These are phyloP conservation scores for Indri indri DNA, from an alignment of 2,113 vertebrate genomes.

Conservation along the genomic window DNA sequence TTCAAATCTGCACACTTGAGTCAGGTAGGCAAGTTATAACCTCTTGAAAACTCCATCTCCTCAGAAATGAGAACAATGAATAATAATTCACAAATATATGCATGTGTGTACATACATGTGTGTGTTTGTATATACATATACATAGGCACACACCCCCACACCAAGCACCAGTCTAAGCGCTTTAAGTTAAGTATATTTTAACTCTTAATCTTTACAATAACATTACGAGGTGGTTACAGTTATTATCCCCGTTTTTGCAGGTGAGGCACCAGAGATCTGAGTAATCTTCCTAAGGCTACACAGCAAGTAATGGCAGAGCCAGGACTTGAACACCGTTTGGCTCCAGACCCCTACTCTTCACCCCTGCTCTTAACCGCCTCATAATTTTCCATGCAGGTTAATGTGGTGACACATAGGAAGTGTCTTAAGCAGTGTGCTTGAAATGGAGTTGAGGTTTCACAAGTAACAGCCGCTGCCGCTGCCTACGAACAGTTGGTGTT, in stretches of 20 bases:
- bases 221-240: background rate
- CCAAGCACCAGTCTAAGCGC: background rate
- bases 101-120: background rate
- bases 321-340: background rate
- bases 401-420: background rate
- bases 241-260: background rate
- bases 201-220: background rate
- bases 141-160: accelerated
- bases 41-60: background rate
- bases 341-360: background rate
- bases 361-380: background rate
- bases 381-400: background rate
- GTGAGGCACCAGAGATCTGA: background rate
- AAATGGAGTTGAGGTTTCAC: background rate
- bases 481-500: accelerated
- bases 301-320: background rate
- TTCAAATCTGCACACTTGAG: background rate
- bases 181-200: background rate
- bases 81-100: background rate
- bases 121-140: background rate
- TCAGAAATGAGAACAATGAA: background rate
- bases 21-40: background rate
- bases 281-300: background rate
- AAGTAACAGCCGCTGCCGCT: background rate
- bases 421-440: accelerated